phyloP scores from a whole-genome alignment of 2,888 invertebrate genomes.

The Lithodes maja region DNA sequence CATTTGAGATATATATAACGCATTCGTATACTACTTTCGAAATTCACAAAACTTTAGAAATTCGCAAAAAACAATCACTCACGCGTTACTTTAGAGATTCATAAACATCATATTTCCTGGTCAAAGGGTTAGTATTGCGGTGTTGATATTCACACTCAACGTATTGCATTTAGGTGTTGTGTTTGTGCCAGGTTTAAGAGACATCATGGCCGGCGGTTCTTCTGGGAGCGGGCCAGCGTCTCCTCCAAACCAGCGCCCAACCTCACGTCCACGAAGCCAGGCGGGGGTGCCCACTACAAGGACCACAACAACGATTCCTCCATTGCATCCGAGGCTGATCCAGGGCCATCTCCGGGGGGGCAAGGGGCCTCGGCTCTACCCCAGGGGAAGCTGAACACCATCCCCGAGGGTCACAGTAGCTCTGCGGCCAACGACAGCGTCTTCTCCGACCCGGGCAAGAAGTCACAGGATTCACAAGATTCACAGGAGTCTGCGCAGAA shows the following conservation, averaged over 20 bases:
- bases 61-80: no score
- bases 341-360: not conserved
- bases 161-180: not conserved
- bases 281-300: not conserved
- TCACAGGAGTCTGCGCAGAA: not conserved
- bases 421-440: constrained; percentile 60
- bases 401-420: constrained; percentile 64
- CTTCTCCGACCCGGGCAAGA: constrained; percentile 34
- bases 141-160: not conserved
- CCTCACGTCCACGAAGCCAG: constrained; percentile 26
- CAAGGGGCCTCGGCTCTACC: constrained; percentile 10
- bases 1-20: no score
- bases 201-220: constrained; percentile 52
- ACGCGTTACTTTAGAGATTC: no score
- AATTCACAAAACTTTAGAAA: no score
- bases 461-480: not conserved
- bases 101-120: not conserved
- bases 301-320: constrained; percentile 17
- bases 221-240: constrained; percentile 67
- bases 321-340: constrained; percentile 26
- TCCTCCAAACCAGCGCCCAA: constrained; percentile 54
- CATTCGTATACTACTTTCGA: no score
- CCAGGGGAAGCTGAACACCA: constrained; percentile 59
- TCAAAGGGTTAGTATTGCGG: constrained; percentile 11
- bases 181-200: not conserved